Evolutionary conservation across 2,113 vertebrate species (phyloP).

Genomic region (Psilopogon haemacephalus): DNA sequence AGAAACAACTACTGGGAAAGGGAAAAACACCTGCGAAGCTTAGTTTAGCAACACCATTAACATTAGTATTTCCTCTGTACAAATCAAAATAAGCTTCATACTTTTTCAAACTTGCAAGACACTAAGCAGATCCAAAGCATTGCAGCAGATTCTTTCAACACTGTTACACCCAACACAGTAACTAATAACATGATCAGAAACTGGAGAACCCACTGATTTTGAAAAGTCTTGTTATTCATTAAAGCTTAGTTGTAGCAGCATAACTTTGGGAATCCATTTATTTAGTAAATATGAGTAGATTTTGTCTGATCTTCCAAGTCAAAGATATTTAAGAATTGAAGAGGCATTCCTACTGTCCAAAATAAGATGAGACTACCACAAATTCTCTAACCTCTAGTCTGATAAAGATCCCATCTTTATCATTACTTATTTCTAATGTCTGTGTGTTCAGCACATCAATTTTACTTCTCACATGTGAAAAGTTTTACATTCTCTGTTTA

Average conservation of each 20-base stretch:
- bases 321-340: background rate
- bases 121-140: background rate
- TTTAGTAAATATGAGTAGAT: background rate
- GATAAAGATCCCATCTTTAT: background rate
- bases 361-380: background rate
- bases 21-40: background rate
- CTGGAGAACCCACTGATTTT: rapidly evolving
- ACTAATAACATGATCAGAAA: background rate
- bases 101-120: background rate
- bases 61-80: background rate
- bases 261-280: background rate
- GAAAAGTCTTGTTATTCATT: background rate
- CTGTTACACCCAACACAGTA: background rate
- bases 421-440: background rate
- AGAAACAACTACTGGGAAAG: background rate
- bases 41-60: background rate
- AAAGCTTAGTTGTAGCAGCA: background rate
- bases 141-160: background rate
- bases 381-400: background rate
- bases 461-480: background rate
- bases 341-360: background rate
- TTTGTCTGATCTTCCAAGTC: background rate
- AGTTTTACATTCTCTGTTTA: background rate
- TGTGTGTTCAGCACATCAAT: background rate
- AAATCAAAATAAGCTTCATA: background rate